Evolutionary conservation across 2,888 invertebrate genomes (phyloP).

Genomic region (Amblyjoppa fuscipennis): DNA sequence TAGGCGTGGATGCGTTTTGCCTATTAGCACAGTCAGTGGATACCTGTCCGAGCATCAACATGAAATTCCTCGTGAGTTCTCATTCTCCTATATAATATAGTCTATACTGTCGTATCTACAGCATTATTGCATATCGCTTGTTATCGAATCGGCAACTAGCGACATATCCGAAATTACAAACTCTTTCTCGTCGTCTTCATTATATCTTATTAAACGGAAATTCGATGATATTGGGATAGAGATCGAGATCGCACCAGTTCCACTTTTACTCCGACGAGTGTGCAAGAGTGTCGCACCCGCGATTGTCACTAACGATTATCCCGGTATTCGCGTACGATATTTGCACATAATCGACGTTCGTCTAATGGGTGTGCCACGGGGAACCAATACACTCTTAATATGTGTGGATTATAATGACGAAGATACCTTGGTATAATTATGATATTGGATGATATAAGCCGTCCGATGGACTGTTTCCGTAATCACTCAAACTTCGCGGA

Average conservation of each 20-base stretch:
- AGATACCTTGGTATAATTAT: not conserved
- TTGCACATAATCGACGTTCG: conserved; percentile 66
- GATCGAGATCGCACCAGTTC: not conserved
- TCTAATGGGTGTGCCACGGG: conserved; percentile 59
- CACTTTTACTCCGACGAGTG: conserved; percentile 9
- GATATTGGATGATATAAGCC: not conserved
- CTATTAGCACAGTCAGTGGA: conserved; percentile 74
- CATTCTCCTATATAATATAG: not conserved
- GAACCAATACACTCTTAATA: conserved; percentile 30
- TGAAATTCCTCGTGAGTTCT: conserved; percentile 83
- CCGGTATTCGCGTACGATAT: conserved; percentile 58
- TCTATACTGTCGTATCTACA: not conserved
- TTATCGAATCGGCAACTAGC: not conserved
- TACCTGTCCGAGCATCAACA: conserved; percentile 75
- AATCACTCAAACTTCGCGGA: not conserved
- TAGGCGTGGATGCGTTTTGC: conserved; percentile 70
- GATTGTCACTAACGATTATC: conserved; percentile 38
- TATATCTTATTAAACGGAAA: no score
- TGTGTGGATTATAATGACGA: not conserved
- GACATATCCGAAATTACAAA: no score
- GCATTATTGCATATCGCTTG: not conserved
- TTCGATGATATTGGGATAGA: not conserved
- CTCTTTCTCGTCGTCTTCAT: no score
- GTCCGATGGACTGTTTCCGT: not conserved
- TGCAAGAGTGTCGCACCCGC: conserved; percentile 27